These are phyloP conservation scores for Stenodema calcarata DNA, from an alignment of 2,888 invertebrate genomes.

Conservation along the genomic window DNA sequence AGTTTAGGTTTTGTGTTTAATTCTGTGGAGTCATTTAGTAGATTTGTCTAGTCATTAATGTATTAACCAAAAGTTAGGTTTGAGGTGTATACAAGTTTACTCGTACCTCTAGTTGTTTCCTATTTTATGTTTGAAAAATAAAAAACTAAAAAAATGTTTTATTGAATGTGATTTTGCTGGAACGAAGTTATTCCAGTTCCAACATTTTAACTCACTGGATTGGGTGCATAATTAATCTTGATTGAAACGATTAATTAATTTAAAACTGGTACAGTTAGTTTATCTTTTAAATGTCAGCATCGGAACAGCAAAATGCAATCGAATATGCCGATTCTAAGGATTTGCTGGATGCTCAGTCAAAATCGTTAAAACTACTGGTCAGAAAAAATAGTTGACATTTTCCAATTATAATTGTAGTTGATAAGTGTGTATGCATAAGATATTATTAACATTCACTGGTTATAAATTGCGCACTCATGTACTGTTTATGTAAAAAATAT, in stretches of 20 bases:
- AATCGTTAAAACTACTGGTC: not conserved
- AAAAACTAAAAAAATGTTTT: too few relatives aligned
- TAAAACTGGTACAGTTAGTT: too few relatives aligned
- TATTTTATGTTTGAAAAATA: not conserved
- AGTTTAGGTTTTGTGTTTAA: not conserved
- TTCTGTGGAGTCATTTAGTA: not conserved
- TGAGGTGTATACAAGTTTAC: not conserved
- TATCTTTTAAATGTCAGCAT: too few relatives aligned
- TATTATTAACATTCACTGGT: constrained; percentile 51
- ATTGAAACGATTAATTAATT: too few relatives aligned
- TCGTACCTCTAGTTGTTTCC: not conserved
- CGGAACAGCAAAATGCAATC: too few relatives aligned
- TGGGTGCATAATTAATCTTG: too few relatives aligned
- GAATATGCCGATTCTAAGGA: too few relatives aligned
- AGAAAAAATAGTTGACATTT: not conserved
- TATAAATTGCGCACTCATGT: constrained; percentile 52
- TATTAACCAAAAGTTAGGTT: not conserved
- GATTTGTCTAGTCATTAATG: not conserved
- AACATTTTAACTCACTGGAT: too few relatives aligned
- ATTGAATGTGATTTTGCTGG: too few relatives aligned
- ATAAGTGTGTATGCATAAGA: not conserved
- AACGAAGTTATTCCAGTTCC: too few relatives aligned
- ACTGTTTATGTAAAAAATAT: constrained; percentile 52
- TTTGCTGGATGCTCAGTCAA: too few relatives aligned
- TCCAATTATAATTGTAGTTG: not conserved